Evolutionary conservation across 2,797 vertebrate genomes (phyloP).

Genomic region (Cyprinella venusta): DNA sequence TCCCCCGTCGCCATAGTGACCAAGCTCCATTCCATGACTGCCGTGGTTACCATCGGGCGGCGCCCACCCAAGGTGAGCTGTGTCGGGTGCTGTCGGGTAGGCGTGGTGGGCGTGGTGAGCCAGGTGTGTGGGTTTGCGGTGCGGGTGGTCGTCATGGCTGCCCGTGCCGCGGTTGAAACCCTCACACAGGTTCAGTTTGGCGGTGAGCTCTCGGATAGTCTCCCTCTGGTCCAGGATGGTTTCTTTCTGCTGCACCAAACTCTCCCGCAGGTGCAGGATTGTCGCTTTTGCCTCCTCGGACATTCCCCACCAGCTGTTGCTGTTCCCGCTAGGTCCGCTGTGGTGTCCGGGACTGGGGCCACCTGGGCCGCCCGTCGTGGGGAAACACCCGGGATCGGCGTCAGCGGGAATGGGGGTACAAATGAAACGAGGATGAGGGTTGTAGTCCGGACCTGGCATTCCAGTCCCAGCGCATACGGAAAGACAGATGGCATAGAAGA

Average conservation of each 20-base stretch:
- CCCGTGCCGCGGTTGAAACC: slow-evolving; percentile 60
- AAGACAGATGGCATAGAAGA: slow-evolving; percentile 50
- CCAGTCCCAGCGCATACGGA: slow-evolving; percentile 51
- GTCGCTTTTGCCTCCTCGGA: slow-evolving; percentile 74
- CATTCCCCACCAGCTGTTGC: slow-evolving; percentile 76
- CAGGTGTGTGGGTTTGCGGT: slow-evolving; percentile 56
- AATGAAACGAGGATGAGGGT: slow-evolving; percentile 78
- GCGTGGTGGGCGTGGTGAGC: slow-evolving; percentile 53
- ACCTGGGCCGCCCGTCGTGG: slow-evolving; percentile 52
- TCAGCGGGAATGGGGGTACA: slow-evolving; percentile 81
- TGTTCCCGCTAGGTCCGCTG: slow-evolving; percentile 53
- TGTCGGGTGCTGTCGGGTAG: slow-evolving; percentile 48
- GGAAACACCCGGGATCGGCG: slow-evolving; percentile 76
- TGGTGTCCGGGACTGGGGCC: slow-evolving; percentile 66
- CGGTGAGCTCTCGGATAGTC: slow-evolving; percentile 73
- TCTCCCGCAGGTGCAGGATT: slow-evolving; percentile 75
- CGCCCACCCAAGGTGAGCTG: slow-evolving; percentile 57
- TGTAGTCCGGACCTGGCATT: slow-evolving; percentile 63
- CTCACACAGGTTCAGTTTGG: slow-evolving; percentile 75
- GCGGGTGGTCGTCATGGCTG: slow-evolving; percentile 65
- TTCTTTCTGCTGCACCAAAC: slow-evolving; percentile 76
- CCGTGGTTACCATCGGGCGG: slow-evolving; percentile 62
- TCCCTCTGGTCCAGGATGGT: slow-evolving; percentile 75
- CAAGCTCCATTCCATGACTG: slow-evolving; percentile 63
- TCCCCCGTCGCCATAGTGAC: slow-evolving; percentile 56